Evolutionary conservation across 2,888 invertebrate species (phyloP).

Genomic region (Agrochola lota): DNA sequence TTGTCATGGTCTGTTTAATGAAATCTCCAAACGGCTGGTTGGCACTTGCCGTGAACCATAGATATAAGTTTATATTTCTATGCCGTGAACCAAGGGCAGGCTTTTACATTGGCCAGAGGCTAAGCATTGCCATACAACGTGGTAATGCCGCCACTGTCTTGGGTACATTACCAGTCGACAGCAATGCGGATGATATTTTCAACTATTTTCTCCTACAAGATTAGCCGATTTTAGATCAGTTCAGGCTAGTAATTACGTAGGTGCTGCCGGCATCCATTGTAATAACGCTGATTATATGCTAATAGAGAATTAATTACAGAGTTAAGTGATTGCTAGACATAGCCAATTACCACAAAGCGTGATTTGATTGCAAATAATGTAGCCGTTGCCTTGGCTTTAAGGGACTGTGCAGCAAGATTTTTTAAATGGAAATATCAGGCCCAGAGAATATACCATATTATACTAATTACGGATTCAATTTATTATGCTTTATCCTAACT

Average conservation of each 20-base stretch:
- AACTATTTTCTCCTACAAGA: neutral
- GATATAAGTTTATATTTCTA: no score
- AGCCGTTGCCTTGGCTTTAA: no score
- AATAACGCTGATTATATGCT: slow-evolving; percentile 51
- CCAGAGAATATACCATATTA: no score
- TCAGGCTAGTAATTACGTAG: slow-evolving; percentile 30
- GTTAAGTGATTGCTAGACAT: slow-evolving; percentile 43
- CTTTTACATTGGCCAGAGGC: no score
- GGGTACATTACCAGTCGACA: no score
- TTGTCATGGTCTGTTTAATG: neutral
- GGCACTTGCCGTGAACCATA: no score
- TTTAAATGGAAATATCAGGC: neutral
- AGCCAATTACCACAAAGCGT: slow-evolving; percentile 36
- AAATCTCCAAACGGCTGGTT: neutral
- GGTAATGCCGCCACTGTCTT: no score
- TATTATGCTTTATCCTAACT: no score
- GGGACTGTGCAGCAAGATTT: neutral
- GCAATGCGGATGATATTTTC: no score
- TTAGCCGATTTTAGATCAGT: slow-evolving; percentile 14
- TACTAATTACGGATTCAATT: no score
- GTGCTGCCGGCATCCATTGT: slow-evolving; percentile 31
- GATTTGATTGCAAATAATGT: slow-evolving; percentile 20
- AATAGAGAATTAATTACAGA: slow-evolving; percentile 47
- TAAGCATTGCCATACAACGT: no score
- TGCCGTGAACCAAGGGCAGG: no score